These are phyloP conservation scores for Caprella mutica DNA, from an alignment of 2,888 invertebrate species.

Conservation along the genomic window DNA sequence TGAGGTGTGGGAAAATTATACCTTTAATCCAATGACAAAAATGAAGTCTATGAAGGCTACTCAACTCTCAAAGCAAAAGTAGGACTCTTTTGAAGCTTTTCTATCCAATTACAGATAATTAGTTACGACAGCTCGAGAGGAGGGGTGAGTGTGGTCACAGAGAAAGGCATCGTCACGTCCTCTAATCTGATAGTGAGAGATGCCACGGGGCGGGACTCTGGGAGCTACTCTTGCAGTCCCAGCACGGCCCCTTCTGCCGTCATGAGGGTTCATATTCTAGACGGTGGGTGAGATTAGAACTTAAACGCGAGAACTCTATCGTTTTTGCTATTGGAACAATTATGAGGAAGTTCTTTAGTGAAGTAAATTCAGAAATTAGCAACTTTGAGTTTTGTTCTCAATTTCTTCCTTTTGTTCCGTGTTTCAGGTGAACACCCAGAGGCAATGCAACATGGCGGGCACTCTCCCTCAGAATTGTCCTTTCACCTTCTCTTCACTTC, in stretches of 20 bases:
- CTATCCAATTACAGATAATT: constrained; percentile 28
- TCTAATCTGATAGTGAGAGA: constrained; percentile 29
- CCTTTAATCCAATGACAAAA: no score
- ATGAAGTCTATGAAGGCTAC: no score
- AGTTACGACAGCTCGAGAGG: constrained; percentile 30
- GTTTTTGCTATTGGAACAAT: not conserved
- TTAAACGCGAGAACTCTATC: no score
- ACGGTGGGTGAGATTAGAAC: constrained; percentile 16
- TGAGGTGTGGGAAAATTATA: no score
- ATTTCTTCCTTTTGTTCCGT: not conserved
- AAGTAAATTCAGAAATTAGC: not conserved
- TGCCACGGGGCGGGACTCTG: constrained; percentile 20
- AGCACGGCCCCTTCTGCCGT: constrained; percentile 23
- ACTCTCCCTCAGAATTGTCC: constrained; percentile 27
- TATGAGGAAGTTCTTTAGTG: not conserved
- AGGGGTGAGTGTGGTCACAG: constrained; percentile 30
- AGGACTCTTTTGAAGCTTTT: no score
- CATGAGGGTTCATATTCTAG: constrained; percentile 24
- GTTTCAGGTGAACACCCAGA: constrained; percentile 27
- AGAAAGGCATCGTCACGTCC: constrained; percentile 27
- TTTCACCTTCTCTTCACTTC: not conserved
- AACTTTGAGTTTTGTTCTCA: not conserved
- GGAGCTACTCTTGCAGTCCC: constrained; percentile 24
- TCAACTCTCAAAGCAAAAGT: no score
- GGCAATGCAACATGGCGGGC: constrained; percentile 32